These are phyloP conservation scores for Lampropteryx suffumata DNA, from an alignment of 2,888 invertebrate genomes.

Conservation along the genomic window DNA sequence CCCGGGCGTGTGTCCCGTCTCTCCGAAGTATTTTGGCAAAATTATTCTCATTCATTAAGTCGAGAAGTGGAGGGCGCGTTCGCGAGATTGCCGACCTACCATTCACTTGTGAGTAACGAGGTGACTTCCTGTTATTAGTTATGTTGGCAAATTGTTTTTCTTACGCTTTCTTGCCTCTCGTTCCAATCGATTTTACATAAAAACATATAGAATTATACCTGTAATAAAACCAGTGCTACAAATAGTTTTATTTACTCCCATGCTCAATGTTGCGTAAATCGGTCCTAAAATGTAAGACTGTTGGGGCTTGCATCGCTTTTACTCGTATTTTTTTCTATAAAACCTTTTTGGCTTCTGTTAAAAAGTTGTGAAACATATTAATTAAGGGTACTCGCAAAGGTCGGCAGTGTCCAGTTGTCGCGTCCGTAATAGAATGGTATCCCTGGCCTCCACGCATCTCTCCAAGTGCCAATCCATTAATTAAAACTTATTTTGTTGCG, in stretches of 20 bases:
- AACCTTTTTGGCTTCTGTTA: constrained; percentile 18
- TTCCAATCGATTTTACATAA: constrained; percentile 53
- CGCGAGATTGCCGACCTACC: constrained; percentile 78
- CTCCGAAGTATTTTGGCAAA: constrained; percentile 81
- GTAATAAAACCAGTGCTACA: constrained; percentile 38
- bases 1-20: constrained; percentile 81
- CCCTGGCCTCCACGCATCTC: constrained; percentile 67
- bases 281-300: constrained; percentile 29
- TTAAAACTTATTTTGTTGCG: constrained; percentile 80
- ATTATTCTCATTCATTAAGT: constrained; percentile 83
- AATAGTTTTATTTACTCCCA: constrained; percentile 37
- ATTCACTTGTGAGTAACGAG: constrained; percentile 79
- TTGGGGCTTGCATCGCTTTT: constrained; percentile 23
- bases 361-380: constrained; percentile 37
- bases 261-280: constrained; percentile 34
- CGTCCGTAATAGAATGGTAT: constrained; percentile 57
- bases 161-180: constrained; percentile 58
- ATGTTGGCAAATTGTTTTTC: constrained; percentile 77
- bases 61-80: constrained; percentile 74
- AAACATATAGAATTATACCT: constrained; percentile 44
- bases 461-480: constrained; percentile 80
- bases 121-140: constrained; percentile 80
- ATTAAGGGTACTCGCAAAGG: constrained; percentile 34
- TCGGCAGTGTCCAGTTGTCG: constrained; percentile 51
- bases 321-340: constrained; percentile 15